Percentiles rank a stretch among this genome's conserved stretches.
Evolutionary conservation across 2,888 invertebrate species (phyloP).

Genomic region (Apotomis betuletana): DNA sequence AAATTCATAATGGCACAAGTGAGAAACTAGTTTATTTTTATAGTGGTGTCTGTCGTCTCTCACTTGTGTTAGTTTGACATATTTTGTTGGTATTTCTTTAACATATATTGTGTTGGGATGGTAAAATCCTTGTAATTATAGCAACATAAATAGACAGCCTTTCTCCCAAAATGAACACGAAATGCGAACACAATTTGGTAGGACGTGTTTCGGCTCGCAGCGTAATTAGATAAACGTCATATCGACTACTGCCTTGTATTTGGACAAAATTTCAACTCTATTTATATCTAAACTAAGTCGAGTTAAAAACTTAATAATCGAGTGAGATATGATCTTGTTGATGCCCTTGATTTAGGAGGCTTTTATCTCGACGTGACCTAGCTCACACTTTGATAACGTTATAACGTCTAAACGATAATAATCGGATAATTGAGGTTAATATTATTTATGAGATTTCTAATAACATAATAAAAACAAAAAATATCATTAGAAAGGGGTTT

Average conservation of each 20-base stretch:
- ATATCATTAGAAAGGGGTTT: too few species aligned
- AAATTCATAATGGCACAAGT: too few species aligned
- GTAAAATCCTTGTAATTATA: too few species aligned
- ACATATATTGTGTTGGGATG: too few species aligned
- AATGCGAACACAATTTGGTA: conserved; percentile 1
- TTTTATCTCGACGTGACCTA: conserved; percentile 48
- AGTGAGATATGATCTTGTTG: conserved; percentile 7
- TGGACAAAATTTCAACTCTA: conserved; percentile 4
- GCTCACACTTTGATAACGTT: conserved; percentile 45
- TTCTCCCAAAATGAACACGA: background rate
- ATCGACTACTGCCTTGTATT: background rate
- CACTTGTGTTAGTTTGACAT: too few species aligned
- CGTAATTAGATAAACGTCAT: conserved; percentile 13
- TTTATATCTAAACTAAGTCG: background rate
- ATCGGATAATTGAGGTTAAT: conserved; percentile 5
- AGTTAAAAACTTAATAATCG: background rate
- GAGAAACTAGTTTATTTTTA: too few species aligned
- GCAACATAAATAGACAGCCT: too few species aligned
- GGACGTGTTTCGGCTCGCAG: conserved; percentile 8
- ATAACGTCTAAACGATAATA: conserved; percentile 25
- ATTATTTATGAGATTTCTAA: background rate
- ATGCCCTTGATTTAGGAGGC: background rate
- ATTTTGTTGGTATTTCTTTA: too few species aligned
- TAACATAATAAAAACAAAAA: background rate
- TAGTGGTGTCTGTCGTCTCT: too few species aligned